These are phyloP conservation scores for Drosophila limbata DNA, from an alignment of 2,888 invertebrate genomes.

Conservation along the genomic window DNA sequence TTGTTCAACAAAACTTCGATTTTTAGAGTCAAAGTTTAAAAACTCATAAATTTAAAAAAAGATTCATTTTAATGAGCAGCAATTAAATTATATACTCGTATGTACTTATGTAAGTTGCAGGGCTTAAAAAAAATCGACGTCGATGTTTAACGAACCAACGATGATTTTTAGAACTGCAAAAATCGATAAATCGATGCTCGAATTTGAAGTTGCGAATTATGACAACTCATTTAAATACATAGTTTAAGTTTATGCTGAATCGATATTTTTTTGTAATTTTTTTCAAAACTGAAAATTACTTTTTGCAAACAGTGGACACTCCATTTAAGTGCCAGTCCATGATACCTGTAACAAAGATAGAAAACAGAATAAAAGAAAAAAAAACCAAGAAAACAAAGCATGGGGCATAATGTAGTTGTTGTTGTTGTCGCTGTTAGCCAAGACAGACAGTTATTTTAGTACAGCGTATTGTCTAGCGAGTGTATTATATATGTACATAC, in stretches of 20 bases:
- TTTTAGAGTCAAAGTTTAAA: no score
- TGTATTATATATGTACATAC: neutral
- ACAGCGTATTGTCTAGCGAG: conserved; percentile 40
- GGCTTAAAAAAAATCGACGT: no score
- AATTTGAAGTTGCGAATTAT: no score
- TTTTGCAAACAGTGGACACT: conserved; percentile 2
- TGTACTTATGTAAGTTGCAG: no score
- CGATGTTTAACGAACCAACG: no score
- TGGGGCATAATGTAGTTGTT: neutral
- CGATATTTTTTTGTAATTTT: neutral
- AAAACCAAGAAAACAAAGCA: conserved; percentile 3
- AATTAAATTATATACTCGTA: no score
- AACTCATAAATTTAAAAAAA: no score
- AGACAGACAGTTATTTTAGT: conserved; percentile 40
- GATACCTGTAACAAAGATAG: conserved; percentile 8
- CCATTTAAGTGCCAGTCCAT: conserved; percentile 3
- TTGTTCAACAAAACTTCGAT: no score
- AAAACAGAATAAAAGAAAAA: neutral
- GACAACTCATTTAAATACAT: neutral
- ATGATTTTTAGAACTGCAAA: no score
- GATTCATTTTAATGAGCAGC: no score
- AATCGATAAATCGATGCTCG: no score
- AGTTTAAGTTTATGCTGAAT: neutral
- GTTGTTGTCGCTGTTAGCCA: conserved; percentile 1
- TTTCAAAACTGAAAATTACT: conserved; percentile 3